Percentiles rank a stretch among this genome's conserved stretches.
These are phyloP conservation scores for Acronicta alni DNA, from an alignment of 2,888 invertebrate genomes.

Conservation along the genomic window DNA sequence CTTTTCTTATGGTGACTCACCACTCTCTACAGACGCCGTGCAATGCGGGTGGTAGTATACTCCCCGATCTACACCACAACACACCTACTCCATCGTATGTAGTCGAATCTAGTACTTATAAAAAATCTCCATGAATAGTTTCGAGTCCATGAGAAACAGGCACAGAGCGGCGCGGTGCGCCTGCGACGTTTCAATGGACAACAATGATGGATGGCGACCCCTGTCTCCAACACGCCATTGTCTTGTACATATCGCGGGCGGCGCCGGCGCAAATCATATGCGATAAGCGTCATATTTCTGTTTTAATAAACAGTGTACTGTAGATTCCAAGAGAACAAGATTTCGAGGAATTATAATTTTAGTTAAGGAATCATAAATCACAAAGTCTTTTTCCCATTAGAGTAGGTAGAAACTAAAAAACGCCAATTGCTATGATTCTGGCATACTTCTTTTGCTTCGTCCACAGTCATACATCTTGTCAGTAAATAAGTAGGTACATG, in stretches of 20 bases:
- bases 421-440: no score
- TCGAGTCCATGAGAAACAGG: background rate
- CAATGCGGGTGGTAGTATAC: no score
- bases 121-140: background rate
- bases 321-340: background rate
- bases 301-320: background rate
- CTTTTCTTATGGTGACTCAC: no score
- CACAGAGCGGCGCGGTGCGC: conserved; percentile 19
- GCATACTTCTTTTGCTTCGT: no score
- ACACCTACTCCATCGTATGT: background rate
- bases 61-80: no score
- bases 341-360: no score
- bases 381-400: no score
- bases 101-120: background rate
- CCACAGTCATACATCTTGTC: no score
- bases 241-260: conserved; percentile 60
- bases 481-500: no score
- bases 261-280: conserved; percentile 29
- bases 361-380: no score
- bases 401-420: no score
- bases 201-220: conserved; percentile 64
- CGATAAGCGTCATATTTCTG: conserved; percentile 15
- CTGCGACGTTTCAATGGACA: conserved; percentile 66
- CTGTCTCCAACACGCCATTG: conserved; percentile 62
- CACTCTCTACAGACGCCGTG: no score